phyloP scores from a whole-genome alignment of 2,888 invertebrate species.

The Drosophila merina region DNA sequence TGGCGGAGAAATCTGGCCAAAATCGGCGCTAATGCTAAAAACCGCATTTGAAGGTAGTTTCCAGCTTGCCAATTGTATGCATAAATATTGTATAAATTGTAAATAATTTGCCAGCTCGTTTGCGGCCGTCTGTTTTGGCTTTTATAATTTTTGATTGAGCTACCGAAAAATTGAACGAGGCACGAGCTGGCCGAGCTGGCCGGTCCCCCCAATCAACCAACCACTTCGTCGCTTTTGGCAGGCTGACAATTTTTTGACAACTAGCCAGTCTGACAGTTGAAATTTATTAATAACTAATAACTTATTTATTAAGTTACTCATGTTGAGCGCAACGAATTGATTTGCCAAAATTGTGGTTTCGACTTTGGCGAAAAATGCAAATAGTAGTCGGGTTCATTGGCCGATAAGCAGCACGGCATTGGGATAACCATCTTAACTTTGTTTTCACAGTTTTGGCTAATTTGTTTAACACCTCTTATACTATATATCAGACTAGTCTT shows the following conservation, averaged over 20 bases:
- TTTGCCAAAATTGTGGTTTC: constrained; percentile 48
- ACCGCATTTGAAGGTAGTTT: constrained; percentile 67
- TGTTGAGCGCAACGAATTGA: constrained; percentile 64
- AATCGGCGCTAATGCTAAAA: constrained; percentile 54
- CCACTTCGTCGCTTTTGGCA: constrained; percentile 14
- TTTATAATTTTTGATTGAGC: constrained; percentile 56
- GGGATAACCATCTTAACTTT: constrained; percentile 9
- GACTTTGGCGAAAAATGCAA: constrained; percentile 44
- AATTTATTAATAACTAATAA: constrained; percentile 62
- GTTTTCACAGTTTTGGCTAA: constrained; percentile 14
- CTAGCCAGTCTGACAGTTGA: constrained; percentile 49
- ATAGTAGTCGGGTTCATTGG: constrained; percentile 46
- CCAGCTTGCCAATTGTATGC: constrained; percentile 46
- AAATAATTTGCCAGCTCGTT: constrained; percentile 49
- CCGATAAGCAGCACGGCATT: constrained; percentile 48
- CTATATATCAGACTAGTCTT: constrained; percentile 36
- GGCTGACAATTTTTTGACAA: constrained; percentile 29
- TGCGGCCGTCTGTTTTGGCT: constrained; percentile 15
- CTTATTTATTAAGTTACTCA: constrained; percentile 63
- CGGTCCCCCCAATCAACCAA: constrained; percentile 1
- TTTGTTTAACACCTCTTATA: constrained; percentile 33
- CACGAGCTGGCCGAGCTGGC: constrained; percentile 36
- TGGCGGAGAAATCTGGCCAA: constrained; percentile 36
- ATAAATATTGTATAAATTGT: constrained; percentile 52
- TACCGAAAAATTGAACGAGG: constrained; percentile 53